Evolutionary conservation across 64 coral and sea anemone species (phyloP).

Genomic region (Pocillopora verrucosa): DNA sequence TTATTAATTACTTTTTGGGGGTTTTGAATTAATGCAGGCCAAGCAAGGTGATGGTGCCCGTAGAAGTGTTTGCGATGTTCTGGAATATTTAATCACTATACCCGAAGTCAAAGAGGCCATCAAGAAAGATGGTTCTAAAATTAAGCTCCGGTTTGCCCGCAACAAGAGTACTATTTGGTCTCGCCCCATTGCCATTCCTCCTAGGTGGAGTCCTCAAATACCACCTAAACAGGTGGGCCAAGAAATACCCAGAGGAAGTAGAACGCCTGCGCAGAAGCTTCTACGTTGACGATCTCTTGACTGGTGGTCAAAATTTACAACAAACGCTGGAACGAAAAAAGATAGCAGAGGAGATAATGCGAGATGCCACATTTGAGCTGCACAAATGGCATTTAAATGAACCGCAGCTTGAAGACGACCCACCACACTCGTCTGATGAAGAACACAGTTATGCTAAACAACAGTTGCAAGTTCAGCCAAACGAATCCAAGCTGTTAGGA

Average conservation of each 20-base stretch:
- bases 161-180: conserved; percentile 34
- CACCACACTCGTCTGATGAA: not conserved
- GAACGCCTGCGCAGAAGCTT: conserved; percentile 18
- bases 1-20: too few species aligned
- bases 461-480: conserved; percentile 24
- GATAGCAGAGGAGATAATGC: conserved; percentile 32
- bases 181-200: conserved; percentile 38
- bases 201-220: conserved; percentile 42
- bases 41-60: too few species aligned
- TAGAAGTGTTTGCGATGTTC: too few species aligned
- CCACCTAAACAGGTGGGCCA: conserved; percentile 46
- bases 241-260: conserved; percentile 11
- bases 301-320: conserved; percentile 17
- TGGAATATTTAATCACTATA: too few species aligned
- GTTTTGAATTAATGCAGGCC: too few species aligned
- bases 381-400: conserved; percentile 58
- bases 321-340: not conserved
- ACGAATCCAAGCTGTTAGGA: conserved; percentile 53
- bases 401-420: not conserved
- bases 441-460: conserved; percentile 47
- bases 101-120: too few species aligned
- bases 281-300: conserved; percentile 47
- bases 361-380: conserved; percentile 25
- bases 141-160: not conserved
- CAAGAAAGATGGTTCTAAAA: conserved; percentile 7